These are phyloP conservation scores for Plebejus argus DNA, from an alignment of 2,888 invertebrate species.

Conservation along the genomic window DNA sequence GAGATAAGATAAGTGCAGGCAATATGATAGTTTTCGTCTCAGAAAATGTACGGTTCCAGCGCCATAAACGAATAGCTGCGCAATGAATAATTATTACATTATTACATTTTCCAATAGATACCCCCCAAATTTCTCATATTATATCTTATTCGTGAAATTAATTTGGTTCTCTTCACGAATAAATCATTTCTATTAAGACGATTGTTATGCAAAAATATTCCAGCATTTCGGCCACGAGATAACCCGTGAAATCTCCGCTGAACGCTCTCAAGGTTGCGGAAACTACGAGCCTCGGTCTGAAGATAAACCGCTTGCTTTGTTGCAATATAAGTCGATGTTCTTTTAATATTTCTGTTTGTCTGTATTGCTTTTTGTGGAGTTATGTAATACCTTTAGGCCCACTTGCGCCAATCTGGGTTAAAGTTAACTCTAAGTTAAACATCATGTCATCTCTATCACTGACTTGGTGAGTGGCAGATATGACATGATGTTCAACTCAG, in stretches of 20 bases:
- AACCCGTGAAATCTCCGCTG: neutral
- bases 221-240: neutral
- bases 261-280: neutral
- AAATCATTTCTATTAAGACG: neutral
- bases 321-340: neutral
- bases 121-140: neutral
- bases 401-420: too few species aligned
- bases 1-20: too few species aligned
- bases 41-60: too few species aligned
- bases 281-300: neutral
- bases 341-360: neutral
- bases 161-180: neutral
- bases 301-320: neutral
- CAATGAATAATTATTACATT: too few species aligned
- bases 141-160: neutral
- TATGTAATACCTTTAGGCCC: too few species aligned
- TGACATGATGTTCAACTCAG: too few species aligned
- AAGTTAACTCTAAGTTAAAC: too few species aligned
- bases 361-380: too few species aligned
- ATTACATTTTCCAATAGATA: neutral
- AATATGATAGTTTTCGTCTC: too few species aligned
- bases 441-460: too few species aligned
- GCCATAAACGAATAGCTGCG: too few species aligned
- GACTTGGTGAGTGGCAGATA: too few species aligned
- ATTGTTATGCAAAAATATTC: constrained; percentile 12